Conservation (phyloP, 2,797 vertebrate species). For the Microctenopoma lineatum region DNA sequence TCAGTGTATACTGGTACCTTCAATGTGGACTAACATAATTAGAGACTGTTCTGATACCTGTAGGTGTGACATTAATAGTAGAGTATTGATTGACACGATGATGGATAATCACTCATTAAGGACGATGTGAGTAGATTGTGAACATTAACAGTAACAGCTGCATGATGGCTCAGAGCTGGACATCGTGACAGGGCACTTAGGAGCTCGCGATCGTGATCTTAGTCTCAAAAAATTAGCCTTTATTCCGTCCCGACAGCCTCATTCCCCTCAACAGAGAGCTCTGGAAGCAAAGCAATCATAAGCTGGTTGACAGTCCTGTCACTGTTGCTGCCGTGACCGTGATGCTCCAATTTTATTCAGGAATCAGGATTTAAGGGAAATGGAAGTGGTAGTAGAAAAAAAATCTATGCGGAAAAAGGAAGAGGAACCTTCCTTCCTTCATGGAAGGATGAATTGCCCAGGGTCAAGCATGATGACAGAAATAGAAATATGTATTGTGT, state of each 20-base stretch:
- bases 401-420: slow-evolving; percentile 19
- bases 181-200: slow-evolving; percentile 25
- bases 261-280: slow-evolving; percentile 13
- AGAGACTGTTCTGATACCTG: slow-evolving; percentile 3
- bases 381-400: slow-evolving; percentile 34
- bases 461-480: slow-evolving; percentile 60
- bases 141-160: slow-evolving; percentile 46
- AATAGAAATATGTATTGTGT: slow-evolving; percentile 55
- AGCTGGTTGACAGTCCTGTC: slow-evolving; percentile 42
- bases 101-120: slow-evolving; percentile 36
- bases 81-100: slow-evolving; percentile 42
- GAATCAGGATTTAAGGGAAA: slow-evolving; percentile 40
- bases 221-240: slow-evolving; percentile 9
- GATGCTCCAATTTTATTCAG: slow-evolving; percentile 35
- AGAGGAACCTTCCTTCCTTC: slow-evolving; percentile 47
- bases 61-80: slow-evolving; percentile 27
- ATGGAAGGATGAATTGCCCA: slow-evolving; percentile 45
- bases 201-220: slow-evolving; percentile 8
- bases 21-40: slow-evolving; percentile 7
- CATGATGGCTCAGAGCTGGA: slow-evolving; percentile 24
- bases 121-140: slow-evolving; percentile 31
- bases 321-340: slow-evolving; percentile 25
- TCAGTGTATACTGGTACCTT: neutral
- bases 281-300: slow-evolving; percentile 18
- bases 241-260: slow-evolving; percentile 13